phyloP scores from a whole-genome alignment of 2,113 vertebrate species.

The Callipepla squamata region DNA sequence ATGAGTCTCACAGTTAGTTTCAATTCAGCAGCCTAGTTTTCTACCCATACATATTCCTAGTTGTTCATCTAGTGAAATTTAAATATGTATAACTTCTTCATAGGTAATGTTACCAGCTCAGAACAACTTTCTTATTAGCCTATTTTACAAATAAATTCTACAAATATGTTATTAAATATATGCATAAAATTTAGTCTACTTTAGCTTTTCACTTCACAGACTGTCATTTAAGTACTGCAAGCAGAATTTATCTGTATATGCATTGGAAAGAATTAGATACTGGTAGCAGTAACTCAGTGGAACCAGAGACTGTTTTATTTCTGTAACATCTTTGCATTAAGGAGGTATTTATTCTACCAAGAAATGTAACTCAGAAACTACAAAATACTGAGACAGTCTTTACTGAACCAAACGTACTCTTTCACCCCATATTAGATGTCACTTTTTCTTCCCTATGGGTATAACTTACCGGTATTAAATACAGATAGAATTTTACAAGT shows the following conservation, averaged over 20 bases:
- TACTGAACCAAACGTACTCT: neutral
- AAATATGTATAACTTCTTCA: neutral
- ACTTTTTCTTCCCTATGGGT: neutral
- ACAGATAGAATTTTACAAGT: neutral
- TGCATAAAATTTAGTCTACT: neutral
- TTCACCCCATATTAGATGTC: neutral
- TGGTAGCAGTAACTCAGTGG: neutral
- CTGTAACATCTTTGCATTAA: neutral
- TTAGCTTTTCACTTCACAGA: neutral
- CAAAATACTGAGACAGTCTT: neutral
- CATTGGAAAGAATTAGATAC: neutral
- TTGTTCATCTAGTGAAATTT: neutral
- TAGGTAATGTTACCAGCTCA: neutral
- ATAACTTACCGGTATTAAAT: neutral
- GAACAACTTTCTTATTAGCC: neutral
- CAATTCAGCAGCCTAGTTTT: neutral
- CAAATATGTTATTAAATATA: neutral
- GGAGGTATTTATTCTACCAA: neutral
- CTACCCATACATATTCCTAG: neutral
- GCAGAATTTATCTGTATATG: neutral
- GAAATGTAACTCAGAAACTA: neutral
- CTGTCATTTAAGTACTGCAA: neutral
- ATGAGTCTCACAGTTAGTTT: neutral
- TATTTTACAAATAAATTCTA: neutral
- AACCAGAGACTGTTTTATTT: neutral